Evolutionary conservation across 2,888 invertebrate species (phyloP).

Genomic region (Andrena flavipes): DNA sequence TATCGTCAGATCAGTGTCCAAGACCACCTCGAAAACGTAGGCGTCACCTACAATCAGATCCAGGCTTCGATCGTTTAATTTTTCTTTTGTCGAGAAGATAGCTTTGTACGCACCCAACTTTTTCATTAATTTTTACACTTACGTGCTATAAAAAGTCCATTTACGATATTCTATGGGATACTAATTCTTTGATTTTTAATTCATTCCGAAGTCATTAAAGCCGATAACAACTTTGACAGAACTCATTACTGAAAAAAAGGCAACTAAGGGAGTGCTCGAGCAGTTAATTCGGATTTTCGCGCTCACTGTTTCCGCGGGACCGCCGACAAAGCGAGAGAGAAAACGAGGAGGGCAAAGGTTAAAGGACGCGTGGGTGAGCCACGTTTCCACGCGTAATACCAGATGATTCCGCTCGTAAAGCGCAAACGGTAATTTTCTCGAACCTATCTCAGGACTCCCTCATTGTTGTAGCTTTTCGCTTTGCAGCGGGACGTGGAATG

Average conservation of each 20-base stretch:
- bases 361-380: conserved; percentile 43
- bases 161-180: too few species aligned
- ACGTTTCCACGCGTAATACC: conserved; percentile 57
- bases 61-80: too few species aligned
- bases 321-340: conserved; percentile 9
- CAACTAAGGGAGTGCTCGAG: neutral
- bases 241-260: neutral
- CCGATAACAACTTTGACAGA: neutral
- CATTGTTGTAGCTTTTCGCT: conserved; percentile 57
- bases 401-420: conserved; percentile 64
- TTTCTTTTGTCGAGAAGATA: too few species aligned
- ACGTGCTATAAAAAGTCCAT: too few species aligned
- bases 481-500: conserved; percentile 33
- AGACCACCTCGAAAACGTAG: too few species aligned
- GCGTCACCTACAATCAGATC: too few species aligned
- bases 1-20: too few species aligned
- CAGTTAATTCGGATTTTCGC: neutral
- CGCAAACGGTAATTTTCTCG: conserved; percentile 60
- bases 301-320: conserved; percentile 2
- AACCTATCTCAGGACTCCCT: conserved; percentile 38
- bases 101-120: too few species aligned
- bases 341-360: conserved; percentile 22
- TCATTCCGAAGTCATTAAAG: too few species aligned
- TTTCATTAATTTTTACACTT: too few species aligned
- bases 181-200: too few species aligned